Conservation (phyloP, 2,113 vertebrate genomes). For the Semicossyphus pulcher region DNA sequence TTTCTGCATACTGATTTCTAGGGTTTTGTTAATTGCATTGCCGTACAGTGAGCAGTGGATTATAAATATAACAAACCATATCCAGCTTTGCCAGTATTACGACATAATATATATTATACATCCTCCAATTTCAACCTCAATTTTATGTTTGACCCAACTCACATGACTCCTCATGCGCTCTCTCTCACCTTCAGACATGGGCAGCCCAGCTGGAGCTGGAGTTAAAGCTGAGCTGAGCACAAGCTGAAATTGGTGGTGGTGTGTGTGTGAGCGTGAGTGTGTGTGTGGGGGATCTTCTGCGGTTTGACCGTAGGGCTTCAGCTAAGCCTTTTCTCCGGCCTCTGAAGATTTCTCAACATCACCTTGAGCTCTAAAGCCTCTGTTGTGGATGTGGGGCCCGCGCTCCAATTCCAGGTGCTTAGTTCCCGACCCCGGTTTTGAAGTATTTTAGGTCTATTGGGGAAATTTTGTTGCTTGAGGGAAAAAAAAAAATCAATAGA, state of each 20-base stretch:
- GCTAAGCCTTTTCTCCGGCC: conserved; percentile 61
- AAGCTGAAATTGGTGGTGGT: conserved; percentile 52
- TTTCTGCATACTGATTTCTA: conserved; percentile 20
- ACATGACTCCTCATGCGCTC: not conserved
- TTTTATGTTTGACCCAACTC: conserved; percentile 13
- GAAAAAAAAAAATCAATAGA: conserved; percentile 33
- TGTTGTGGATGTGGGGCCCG: conserved; percentile 54
- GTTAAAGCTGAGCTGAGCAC: conserved; percentile 58
- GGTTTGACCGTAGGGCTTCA: conserved; percentile 40
- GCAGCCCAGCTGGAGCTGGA: conserved; percentile 17
- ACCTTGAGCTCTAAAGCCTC: conserved; percentile 71
- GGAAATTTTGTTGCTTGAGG: conserved; percentile 11
- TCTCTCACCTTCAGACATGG: conserved; percentile 56
- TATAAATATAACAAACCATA: not conserved
- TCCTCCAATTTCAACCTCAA: not conserved
- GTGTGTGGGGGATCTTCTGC: not conserved
- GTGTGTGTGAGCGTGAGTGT: not conserved
- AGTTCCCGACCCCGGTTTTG: not conserved
- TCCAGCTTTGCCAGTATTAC: not conserved
- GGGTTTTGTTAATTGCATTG: conserved; percentile 32
- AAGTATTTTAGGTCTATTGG: conserved; percentile 34
- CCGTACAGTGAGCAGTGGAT: too few species aligned
- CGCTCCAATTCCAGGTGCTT: conserved; percentile 69
- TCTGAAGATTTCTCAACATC: conserved; percentile 62
- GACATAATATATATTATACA: not conserved